Evolutionary conservation across 2,888 invertebrate genomes (phyloP).

Genomic region (Hofmannophila pseudospretella): DNA sequence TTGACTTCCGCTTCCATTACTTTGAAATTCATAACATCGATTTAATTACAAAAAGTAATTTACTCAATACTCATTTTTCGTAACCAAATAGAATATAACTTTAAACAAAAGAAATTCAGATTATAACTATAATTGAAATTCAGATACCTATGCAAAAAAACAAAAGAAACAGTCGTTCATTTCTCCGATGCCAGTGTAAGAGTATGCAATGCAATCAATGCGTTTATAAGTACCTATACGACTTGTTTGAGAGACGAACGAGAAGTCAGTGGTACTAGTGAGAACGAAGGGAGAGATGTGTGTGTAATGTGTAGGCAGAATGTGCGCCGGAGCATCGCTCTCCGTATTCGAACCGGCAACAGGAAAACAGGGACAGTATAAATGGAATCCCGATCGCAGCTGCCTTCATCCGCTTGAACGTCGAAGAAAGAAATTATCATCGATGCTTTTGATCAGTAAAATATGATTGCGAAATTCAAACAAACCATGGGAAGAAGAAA

Average conservation of each 20-base stretch:
- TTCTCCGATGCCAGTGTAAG: not conserved
- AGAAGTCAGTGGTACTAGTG: too few relatives aligned
- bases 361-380: conserved; percentile 59
- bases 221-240: not conserved
- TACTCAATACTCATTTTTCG: too few relatives aligned
- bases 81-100: too few relatives aligned
- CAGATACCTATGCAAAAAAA: not conserved
- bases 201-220: not conserved
- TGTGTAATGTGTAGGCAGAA: too few relatives aligned
- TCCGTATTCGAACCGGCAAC: conserved; percentile 34
- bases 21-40: too few relatives aligned
- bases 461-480: not conserved
- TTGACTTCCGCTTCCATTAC: too few relatives aligned
- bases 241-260: conserved; percentile 1
- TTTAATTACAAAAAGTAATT: too few relatives aligned
- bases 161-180: not conserved
- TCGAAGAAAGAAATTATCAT: not conserved
- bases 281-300: too few relatives aligned
- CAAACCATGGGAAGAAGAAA: not conserved
- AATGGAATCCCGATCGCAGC: conserved; percentile 50
- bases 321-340: conserved; percentile 23
- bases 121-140: too few relatives aligned
- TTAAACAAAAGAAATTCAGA: too few relatives aligned
- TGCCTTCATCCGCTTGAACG: conserved; percentile 14
- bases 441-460: not conserved